phyloP scores from a whole-genome alignment of 2,113 vertebrate genomes.

The Steatornis caripensis region DNA sequence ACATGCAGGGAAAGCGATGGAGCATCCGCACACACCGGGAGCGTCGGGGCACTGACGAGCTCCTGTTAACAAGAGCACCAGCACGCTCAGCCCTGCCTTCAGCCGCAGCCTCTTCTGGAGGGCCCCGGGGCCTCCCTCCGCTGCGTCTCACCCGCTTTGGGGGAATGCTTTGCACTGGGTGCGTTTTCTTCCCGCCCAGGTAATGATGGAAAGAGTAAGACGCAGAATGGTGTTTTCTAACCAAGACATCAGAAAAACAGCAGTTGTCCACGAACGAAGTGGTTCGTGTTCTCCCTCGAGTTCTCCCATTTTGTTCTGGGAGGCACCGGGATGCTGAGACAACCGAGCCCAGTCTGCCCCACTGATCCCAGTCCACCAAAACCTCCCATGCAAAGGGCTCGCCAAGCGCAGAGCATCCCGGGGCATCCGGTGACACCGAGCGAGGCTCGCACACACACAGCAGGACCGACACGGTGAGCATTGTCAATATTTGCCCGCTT shows the following conservation, averaged over 20 bases:
- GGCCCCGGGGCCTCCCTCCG: not conserved
- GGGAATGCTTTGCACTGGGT: not conserved
- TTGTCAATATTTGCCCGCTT: not conserved
- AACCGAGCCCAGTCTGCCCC: not conserved
- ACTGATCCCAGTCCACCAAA: not conserved
- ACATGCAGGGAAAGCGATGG: not conserved
- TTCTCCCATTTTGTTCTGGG: not conserved
- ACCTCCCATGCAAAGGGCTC: not conserved
- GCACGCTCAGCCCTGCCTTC: fast-evolving
- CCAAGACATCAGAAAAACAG: not conserved
- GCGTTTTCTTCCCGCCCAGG: not conserved
- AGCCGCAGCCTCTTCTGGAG: not conserved
- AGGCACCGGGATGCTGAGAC: not conserved
- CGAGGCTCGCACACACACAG: not conserved
- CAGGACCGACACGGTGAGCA: fast-evolving
- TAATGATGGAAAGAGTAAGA: not conserved
- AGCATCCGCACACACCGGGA: not conserved
- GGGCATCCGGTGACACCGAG: not conserved
- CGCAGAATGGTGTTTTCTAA: fast-evolving
- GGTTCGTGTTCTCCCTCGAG: not conserved
- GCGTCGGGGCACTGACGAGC: not conserved
- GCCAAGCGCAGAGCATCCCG: fast-evolving
- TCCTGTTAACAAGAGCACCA: not conserved
- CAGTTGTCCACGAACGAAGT: not conserved
- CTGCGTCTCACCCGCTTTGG: not conserved